Conservation (phyloP, 1,140 invertebrate species). For the Parasteatoda tepidariorum region DNA sequence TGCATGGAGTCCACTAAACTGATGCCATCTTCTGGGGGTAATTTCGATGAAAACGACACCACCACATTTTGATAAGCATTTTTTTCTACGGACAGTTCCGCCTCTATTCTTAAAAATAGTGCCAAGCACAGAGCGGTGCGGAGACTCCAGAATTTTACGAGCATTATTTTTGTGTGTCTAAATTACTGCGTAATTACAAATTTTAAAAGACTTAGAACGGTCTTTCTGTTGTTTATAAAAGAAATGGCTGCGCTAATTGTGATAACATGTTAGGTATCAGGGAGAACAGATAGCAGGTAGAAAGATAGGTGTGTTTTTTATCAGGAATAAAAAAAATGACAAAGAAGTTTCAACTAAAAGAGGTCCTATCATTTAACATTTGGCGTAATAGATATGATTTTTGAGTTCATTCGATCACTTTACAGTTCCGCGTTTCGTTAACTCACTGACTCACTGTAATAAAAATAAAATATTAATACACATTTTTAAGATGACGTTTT, state of each 20-base stretch:
- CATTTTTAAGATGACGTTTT: too few species aligned
- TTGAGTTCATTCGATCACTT: too few species aligned
- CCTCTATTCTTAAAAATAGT: background rate
- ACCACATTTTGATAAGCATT: conserved; percentile 15
- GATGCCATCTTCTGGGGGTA: background rate
- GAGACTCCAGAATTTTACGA: background rate
- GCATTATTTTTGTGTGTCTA: conserved; percentile 17
- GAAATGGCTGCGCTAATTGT: conserved; percentile 11
- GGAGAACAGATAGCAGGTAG: conserved; percentile 18
- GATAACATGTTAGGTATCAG: conserved; percentile 2
- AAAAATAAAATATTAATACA: too few species aligned
- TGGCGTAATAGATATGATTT: too few species aligned
- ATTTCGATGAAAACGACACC: conserved; percentile 25
- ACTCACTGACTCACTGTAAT: too few species aligned
- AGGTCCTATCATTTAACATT: too few species aligned
- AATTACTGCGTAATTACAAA: too few species aligned
- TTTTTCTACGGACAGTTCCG: conserved; percentile 16
- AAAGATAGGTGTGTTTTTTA: too few species aligned
- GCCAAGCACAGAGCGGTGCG: background rate
- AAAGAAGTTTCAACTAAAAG: too few species aligned
- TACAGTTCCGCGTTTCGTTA: too few species aligned
- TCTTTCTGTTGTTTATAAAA: conserved; percentile 2
- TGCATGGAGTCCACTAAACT: background rate
- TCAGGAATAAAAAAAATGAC: too few species aligned
- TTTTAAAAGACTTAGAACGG: too few species aligned